These are phyloP conservation scores for Diploptera punctata DNA, from an alignment of 2,888 invertebrate species.

Conservation along the genomic window DNA sequence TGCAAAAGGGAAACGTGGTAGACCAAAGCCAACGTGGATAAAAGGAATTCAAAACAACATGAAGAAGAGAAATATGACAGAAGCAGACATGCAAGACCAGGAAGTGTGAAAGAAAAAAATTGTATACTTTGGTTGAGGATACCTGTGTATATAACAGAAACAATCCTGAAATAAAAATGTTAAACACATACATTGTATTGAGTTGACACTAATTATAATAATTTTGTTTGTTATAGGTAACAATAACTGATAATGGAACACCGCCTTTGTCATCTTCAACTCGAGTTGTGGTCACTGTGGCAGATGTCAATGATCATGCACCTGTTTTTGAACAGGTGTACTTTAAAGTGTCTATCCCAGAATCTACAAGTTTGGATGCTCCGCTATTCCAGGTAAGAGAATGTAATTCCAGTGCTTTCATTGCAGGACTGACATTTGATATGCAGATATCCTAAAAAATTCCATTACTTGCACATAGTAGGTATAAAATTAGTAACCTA, in stretches of 20 bases:
- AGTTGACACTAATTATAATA: neutral
- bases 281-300: slow-evolving; percentile 79
- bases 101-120: too few relatives aligned
- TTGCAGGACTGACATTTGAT: slow-evolving; percentile 7
- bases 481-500: too few relatives aligned
- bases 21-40: too few relatives aligned
- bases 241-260: slow-evolving; percentile 79
- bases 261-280: slow-evolving; percentile 78
- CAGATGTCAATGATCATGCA: slow-evolving; percentile 87
- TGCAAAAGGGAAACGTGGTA: too few relatives aligned
- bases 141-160: too few relatives aligned
- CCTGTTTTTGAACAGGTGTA: slow-evolving; percentile 84
- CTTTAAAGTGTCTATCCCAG: slow-evolving; percentile 81
- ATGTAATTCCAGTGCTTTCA: neutral
- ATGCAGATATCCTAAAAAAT: neutral
- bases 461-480: too few relatives aligned
- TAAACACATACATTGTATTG: too few relatives aligned
- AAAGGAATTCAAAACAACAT: too few relatives aligned
- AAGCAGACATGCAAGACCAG: too few relatives aligned
- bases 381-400: slow-evolving; percentile 66
- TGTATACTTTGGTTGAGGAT: too few relatives aligned
- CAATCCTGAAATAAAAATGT: too few relatives aligned
- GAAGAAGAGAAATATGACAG: too few relatives aligned
- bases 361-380: slow-evolving; percentile 59
- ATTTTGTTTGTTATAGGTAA: slow-evolving; percentile 48